phyloP scores from a whole-genome alignment of 2,113 vertebrate genomes.

The Felis chaus region DNA sequence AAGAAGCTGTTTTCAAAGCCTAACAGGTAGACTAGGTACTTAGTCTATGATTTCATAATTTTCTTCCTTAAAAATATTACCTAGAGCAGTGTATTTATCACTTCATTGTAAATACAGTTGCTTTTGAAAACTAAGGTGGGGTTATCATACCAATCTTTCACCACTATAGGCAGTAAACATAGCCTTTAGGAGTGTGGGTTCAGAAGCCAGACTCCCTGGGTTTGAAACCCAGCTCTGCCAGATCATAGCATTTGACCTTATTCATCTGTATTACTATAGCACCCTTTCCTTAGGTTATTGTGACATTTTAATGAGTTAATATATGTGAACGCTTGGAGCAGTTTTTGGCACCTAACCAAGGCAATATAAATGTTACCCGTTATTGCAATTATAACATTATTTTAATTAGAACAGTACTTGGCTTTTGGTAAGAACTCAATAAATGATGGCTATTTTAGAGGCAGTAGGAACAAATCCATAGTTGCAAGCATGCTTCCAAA shows the following conservation, averaged over 20 bases:
- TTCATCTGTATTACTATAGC: neutral
- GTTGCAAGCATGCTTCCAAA: neutral
- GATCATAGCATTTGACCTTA: neutral
- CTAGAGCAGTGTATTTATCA: neutral
- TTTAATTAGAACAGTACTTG: slow-evolving; percentile 9
- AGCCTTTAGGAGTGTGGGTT: neutral
- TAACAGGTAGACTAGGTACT: neutral
- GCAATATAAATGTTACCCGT: neutral
- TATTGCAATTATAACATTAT: neutral
- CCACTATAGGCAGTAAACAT: neutral
- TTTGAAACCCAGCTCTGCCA: neutral
- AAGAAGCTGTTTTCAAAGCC: neutral
- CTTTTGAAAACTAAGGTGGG: neutral
- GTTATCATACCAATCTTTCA: neutral
- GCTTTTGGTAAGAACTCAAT: neutral
- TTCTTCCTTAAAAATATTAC: neutral
- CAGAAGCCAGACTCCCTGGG: neutral
- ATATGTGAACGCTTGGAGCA: neutral
- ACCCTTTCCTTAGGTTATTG: neutral
- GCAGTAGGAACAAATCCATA: neutral
- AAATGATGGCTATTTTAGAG: neutral
- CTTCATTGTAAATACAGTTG: neutral
- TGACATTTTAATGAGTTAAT: neutral
- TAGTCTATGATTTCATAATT: slow-evolving; percentile 2
- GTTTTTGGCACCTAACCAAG: neutral